Percentiles rank a stretch among this genome's conserved stretches.
These are phyloP conservation scores for Heliopora coerulea DNA, from an alignment of 92 coral and sea anemone genomes.

Conservation along the genomic window DNA sequence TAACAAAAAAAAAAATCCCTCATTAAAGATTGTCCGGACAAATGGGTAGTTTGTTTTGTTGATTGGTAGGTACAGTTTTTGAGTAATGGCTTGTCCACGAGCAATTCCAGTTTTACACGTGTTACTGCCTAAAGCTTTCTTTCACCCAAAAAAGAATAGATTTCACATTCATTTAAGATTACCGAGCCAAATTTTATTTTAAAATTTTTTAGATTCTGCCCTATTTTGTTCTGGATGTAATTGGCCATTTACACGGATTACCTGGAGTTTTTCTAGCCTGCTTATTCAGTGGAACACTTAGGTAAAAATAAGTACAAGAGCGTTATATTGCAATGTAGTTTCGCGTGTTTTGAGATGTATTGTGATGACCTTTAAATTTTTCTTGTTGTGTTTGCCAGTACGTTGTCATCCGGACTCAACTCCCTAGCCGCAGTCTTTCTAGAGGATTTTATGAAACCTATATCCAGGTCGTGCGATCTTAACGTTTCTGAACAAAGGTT, in stretches of 20 bases:
- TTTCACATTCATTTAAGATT: no score
- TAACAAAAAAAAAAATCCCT: no score
- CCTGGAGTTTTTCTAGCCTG: conserved; percentile 98
- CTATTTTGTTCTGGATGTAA: conserved; percentile 93
- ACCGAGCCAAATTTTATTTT: no score
- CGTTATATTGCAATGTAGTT: no score
- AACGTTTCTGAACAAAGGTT: conserved; percentile 64
- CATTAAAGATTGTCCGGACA: no score
- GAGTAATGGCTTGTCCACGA: no score
- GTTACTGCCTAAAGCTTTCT: no score
- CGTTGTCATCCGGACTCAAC: conserved; percentile 91
- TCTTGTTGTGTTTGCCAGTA: conserved; percentile 41
- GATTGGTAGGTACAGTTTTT: no score
- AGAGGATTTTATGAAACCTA: conserved; percentile 85
- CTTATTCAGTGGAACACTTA: conserved; percentile 94
- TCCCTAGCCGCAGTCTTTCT: conserved; percentile 92
- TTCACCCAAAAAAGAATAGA: no score
- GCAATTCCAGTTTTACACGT: no score
- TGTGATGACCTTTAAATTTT: no score
- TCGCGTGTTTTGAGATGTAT: background rate
- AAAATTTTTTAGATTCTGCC: conserved; percentile 82
- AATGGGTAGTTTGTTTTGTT: no score
- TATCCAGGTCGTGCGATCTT: conserved; percentile 43
- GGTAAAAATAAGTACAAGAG: conserved; percentile 43
- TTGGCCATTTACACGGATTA: conserved; percentile 77